These are phyloP conservation scores for Panthera tigris DNA, from an alignment of 2,113 vertebrate species.

Conservation along the genomic window DNA sequence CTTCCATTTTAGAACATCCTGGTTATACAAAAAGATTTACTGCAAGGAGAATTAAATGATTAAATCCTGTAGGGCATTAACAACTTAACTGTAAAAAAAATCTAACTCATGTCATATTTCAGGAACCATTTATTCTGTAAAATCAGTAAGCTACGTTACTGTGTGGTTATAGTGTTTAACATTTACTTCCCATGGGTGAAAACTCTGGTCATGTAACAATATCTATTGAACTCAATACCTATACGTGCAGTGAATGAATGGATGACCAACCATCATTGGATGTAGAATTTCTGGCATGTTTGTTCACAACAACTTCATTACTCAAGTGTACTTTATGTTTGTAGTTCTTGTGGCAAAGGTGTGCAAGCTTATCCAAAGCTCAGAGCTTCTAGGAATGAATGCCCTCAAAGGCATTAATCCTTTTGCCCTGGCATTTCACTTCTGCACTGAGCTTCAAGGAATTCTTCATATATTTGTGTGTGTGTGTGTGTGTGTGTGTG, in stretches of 20 bases:
- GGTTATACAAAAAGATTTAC: not conserved
- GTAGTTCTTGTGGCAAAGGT: not conserved
- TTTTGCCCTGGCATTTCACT: not conserved
- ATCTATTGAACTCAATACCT: not conserved
- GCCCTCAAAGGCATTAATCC: not conserved
- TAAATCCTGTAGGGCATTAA: not conserved
- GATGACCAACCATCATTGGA: not conserved
- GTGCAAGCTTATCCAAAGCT: not conserved
- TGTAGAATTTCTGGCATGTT: not conserved
- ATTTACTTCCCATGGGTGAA: not conserved
- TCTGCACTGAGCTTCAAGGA: not conserved
- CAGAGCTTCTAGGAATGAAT: not conserved
- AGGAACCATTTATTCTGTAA: not conserved
- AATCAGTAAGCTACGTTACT: not conserved
- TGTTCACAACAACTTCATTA: not conserved
- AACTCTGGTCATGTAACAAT: not conserved
- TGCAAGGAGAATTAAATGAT: not conserved
- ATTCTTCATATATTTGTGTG: not conserved
- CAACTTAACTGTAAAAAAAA: conserved; percentile 24
- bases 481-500: not conserved
- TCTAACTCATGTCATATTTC: not conserved
- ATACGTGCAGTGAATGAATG: not conserved
- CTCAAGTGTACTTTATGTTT: not conserved
- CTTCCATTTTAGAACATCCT: not conserved
- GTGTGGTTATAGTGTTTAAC: not conserved